These are phyloP conservation scores for Stegodyphus dumicola DNA, from an alignment of 1,140 invertebrate genomes.

Conservation along the genomic window DNA sequence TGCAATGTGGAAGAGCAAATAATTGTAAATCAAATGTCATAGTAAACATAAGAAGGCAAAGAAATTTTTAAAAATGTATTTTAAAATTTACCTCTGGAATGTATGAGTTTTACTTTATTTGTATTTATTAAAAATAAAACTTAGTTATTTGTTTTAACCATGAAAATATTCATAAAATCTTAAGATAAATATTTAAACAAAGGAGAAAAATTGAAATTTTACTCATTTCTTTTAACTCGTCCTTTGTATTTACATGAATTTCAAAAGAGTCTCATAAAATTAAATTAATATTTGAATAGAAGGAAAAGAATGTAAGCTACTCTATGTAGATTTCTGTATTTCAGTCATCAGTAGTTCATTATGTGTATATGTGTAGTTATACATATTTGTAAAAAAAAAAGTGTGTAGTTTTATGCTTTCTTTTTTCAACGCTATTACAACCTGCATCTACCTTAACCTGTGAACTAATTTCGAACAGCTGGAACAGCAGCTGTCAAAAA, in stretches of 20 bases:
- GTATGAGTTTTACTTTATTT: too few species aligned
- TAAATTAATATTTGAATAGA: too few species aligned
- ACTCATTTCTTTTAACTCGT: background rate
- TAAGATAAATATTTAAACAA: background rate
- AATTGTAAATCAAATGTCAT: too few species aligned
- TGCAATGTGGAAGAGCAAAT: too few species aligned
- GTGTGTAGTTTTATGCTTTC: constrained; percentile 11
- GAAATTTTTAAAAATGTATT: too few species aligned
- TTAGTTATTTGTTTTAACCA: too few species aligned
- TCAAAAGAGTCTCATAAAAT: too few species aligned
- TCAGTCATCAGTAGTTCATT: background rate
- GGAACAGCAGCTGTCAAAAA: background rate
- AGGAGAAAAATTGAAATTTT: background rate
- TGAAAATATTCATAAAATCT: background rate
- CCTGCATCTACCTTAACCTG: constrained; percentile 40
- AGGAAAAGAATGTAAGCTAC: too few species aligned
- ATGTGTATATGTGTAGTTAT: constrained; percentile 45
- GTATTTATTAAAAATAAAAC: too few species aligned
- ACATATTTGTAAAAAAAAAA: constrained; percentile 29
- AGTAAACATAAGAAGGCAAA: too few species aligned
- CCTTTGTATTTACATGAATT: too few species aligned
- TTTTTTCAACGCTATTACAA: constrained; percentile 48
- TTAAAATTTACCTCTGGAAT: too few species aligned
- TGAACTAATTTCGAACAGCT: background rate
- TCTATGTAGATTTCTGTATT: constrained; percentile 17